Evolutionary conservation across 2,888 invertebrate genomes (phyloP).

Genomic region (Deroplatys truncata): DNA sequence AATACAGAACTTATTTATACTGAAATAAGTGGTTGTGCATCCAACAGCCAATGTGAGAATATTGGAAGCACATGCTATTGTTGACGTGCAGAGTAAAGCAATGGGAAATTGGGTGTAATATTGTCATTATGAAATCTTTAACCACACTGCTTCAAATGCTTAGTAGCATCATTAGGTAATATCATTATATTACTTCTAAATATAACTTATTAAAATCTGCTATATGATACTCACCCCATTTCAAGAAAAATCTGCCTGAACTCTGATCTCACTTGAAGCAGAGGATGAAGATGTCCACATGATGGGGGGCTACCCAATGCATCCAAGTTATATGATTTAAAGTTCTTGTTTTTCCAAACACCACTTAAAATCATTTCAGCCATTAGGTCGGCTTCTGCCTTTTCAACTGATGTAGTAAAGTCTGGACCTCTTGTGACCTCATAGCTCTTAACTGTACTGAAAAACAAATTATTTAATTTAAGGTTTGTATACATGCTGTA

Average conservation of each 20-base stretch:
- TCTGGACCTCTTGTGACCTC: constrained; percentile 74
- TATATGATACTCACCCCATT: constrained; percentile 63
- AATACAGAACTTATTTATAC: too few species aligned
- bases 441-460: constrained; percentile 68
- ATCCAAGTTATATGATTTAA: constrained; percentile 96
- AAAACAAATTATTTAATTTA: neutral
- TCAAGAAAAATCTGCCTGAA: constrained; percentile 97
- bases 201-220: too few species aligned
- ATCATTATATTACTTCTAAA: too few species aligned
- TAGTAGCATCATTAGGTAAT: too few species aligned
- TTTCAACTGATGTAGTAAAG: constrained; percentile 76
- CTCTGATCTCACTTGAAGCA: constrained; percentile 89
- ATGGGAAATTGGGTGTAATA: too few species aligned
- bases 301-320: constrained; percentile 79
- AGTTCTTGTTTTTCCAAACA: constrained; percentile 82
- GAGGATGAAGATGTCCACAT: constrained; percentile 89
- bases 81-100: too few species aligned
- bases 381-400: constrained; percentile 92
- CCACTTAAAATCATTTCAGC: constrained; percentile 85
- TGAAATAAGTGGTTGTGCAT: too few species aligned
- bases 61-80: too few species aligned
- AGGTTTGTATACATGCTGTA: neutral
- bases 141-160: too few species aligned
- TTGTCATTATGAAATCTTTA: too few species aligned
- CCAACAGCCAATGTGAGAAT: too few species aligned